phyloP scores from a whole-genome alignment of 2,888 invertebrate species.

The Cabera pusaria region DNA sequence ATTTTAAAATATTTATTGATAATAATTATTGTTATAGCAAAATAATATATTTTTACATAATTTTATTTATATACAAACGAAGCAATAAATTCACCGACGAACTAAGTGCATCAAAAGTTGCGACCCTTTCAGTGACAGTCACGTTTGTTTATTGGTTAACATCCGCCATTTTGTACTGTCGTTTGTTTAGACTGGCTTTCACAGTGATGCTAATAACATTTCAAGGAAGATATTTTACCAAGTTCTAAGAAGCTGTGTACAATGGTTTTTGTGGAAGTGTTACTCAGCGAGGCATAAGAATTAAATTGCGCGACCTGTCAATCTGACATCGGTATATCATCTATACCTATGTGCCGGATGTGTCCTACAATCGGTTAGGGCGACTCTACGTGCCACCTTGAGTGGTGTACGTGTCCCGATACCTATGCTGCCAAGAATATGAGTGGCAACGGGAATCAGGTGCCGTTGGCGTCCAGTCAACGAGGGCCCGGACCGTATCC shows the following conservation, averaged over 20 bases:
- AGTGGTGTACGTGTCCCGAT: constrained; percentile 83
- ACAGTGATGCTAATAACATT: constrained; percentile 71
- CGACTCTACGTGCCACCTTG: constrained; percentile 84
- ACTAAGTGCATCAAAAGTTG: constrained; percentile 35
- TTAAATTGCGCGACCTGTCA: constrained; percentile 75
- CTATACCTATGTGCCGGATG: constrained; percentile 79
- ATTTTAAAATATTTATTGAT: constrained; percentile 63
- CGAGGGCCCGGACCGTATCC: constrained; percentile 85
- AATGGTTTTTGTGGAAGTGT: constrained; percentile 77
- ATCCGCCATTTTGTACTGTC: constrained; percentile 84
- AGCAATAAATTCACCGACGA: constrained; percentile 36
- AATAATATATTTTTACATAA: constrained; percentile 70
- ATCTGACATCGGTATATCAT: constrained; percentile 67
- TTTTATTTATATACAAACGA: constrained; percentile 62
- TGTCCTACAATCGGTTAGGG: constrained; percentile 82
- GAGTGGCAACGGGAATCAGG: constrained; percentile 87
- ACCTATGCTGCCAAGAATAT: constrained; percentile 85
- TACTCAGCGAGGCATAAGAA: constrained; percentile 63
- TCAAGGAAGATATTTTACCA: constrained; percentile 62
- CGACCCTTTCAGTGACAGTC: constrained; percentile 66
- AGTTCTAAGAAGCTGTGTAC: constrained; percentile 70
- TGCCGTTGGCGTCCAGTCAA: constrained; percentile 84
- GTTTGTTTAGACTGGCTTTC: constrained; percentile 80
- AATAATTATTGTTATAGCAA: constrained; percentile 60
- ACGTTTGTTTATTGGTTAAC: constrained; percentile 83